Evolutionary conservation across 2,797 vertebrate genomes (phyloP), one percentile per base, ranked within the genome.

Genomic region (Falco peregrinus): DNA sequence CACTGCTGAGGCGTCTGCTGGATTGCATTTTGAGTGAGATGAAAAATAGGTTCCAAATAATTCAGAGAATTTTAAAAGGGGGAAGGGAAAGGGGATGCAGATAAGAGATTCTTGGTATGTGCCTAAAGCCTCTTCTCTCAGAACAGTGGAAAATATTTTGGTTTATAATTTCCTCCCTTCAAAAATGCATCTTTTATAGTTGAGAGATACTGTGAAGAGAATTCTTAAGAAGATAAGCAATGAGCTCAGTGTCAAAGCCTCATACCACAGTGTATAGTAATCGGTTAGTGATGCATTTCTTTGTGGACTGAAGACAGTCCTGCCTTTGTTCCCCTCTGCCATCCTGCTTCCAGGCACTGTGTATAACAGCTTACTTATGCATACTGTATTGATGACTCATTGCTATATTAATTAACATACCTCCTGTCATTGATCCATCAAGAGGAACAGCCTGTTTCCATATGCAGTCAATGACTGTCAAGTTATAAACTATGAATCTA

Each of bases 201-300:
- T 93, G 90, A 94, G 93, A 91, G 84, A 84, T 92, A 53, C 31
- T 57, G 92, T 95, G 78, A 92, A 77, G 95, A 89, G 78, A 93
- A 94, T 95, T 96, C 78, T 91, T 93, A 65, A 83, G 68, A 82
- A 89, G 95, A 95, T 95, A 93, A 96, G 95, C 82, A 87, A 56
- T 81, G 87, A 94, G 70, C 88, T 94, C 91, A 84, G 78, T 80
- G 75, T 94, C 71, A 92, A 71, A 94, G 69, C 79, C 68, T 96
- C 93, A 96, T 97, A 87, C 89, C 94, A 89, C 73, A 95, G 90
- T 51, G 56, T 94, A 45, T 24, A 86, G 68, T 90, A 95, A 96
- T 87, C 82, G 68, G 80, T 87, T 93, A 84, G 67, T 45, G 77
- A 82, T 95, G 89, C 82, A 69, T 89, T 96, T 94, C 89, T 96